Evolutionary conservation across 2,113 vertebrate genomes (phyloP), one percentile per base, ranked within the genome.

Genomic region (Mus musculus): DNA sequence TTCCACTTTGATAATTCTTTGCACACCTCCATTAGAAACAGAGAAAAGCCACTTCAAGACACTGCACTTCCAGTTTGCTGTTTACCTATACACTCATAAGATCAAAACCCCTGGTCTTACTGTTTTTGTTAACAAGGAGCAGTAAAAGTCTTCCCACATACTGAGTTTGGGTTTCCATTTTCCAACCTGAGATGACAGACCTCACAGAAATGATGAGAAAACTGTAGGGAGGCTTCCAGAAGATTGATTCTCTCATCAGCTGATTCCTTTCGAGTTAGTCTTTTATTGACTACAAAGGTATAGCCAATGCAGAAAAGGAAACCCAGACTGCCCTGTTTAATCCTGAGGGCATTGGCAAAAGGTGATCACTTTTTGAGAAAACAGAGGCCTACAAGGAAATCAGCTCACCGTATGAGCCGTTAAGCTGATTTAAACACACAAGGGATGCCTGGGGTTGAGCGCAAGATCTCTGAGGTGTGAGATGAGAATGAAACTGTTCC

Each of bases 201-300:
- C 97, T 99, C 99, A 99, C 98, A 95, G 98, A 99, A 99, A 99
- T 99, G 99, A 99, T 99, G 99, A 99, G 99, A 99, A 99, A 99
- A 99, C 99, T 99, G 99, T 99, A 98, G 99, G 99, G 99, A 99
- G 99, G 99, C 99, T 99, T 99, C 99, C 99, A 99, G 99, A 99
- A 99, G 99, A 99, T 99, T 99, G 99, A 99, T 99, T 99, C 99
- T 99, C 99, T 99, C 99, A 99, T 99, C 98, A 99, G 99, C 99
- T 99, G 99, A 99, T 99, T 99, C 99, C 99, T 99, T 99, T 99
- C 99, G 99, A 99, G 99, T 99, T 99, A 99, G 99, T 99, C 99
- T 99, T 99, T 99, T 99, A 99, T 99, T 99, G 99, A 99, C 99
- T 99, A 99, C 99, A 99, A 99, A 99, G 99, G 99, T 99, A 99